Conservation (phyloP, 2,888 invertebrate genomes). For the Macrosiphum euphorbiae region DNA sequence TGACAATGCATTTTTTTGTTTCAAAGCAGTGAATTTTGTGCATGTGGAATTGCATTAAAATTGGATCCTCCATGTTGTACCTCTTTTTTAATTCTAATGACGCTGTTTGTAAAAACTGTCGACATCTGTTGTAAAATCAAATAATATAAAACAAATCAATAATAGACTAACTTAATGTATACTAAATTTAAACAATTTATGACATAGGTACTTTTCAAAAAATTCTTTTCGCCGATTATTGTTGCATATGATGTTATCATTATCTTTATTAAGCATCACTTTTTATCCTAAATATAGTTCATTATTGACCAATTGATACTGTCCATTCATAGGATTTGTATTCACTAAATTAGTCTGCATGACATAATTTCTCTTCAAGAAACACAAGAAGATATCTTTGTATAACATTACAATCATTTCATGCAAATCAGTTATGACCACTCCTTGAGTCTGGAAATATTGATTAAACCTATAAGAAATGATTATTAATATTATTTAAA, state of each 20-base stretch:
- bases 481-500: too few species aligned
- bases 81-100: not conserved
- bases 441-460: not conserved
- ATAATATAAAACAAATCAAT: too few species aligned
- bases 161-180: too few species aligned
- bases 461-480: not conserved
- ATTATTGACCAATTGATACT: not conserved
- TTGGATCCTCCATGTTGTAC: not conserved
- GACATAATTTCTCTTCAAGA: conserved; percentile 31
- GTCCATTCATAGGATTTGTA: conserved; percentile 17
- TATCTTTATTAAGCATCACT: too few species aligned
- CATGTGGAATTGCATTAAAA: not conserved
- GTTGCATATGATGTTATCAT: not conserved
- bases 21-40: not conserved
- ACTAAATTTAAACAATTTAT: too few species aligned
- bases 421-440: not conserved
- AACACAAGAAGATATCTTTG: not conserved
- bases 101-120: not conserved
- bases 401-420: not conserved
- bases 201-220: not conserved
- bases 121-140: not conserved
- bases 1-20: not conserved
- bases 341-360: not conserved
- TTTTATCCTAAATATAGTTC: too few species aligned
- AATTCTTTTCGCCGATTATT: not conserved